Conservation (phyloP, 2,888 invertebrate species). For the Phortica magna region DNA sequence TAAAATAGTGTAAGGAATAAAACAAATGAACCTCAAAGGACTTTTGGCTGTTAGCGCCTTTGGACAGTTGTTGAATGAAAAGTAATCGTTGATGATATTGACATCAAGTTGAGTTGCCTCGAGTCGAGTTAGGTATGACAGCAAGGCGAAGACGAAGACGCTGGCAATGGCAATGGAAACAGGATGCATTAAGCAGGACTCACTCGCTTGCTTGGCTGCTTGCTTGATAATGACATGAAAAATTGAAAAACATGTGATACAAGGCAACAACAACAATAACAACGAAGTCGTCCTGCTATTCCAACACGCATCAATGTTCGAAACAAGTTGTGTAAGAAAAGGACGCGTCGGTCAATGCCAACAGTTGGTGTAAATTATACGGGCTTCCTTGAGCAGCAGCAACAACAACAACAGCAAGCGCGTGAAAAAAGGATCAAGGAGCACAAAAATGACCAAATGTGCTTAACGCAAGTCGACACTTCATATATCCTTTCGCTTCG, state of each 20-base stretch:
- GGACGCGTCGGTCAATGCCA: conserved; percentile 41
- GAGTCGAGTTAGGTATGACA: neutral
- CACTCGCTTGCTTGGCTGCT: conserved; percentile 26
- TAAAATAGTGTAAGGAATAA: neutral
- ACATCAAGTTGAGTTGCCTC: conserved; percentile 34
- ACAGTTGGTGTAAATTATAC: conserved; percentile 47
- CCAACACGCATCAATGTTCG: neutral
- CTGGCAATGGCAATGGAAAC: no score
- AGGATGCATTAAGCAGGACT: conserved; percentile 24
- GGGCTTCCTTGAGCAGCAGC: conserved; percentile 1
- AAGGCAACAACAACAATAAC: neutral
- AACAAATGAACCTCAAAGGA: conserved; percentile 10
- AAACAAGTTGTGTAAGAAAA: conserved; percentile 26
- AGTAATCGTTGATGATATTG: conserved; percentile 39
- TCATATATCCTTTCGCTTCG: conserved; percentile 33
- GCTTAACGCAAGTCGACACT: conserved; percentile 43
- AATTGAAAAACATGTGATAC: conserved; percentile 30
- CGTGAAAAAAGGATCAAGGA: conserved; percentile 10
- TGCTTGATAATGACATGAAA: conserved; percentile 44
- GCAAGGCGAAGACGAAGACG: no score
- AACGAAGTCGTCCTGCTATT: neutral
- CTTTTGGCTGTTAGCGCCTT: neutral
- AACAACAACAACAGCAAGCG: conserved; percentile 1
- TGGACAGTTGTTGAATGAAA: neutral
- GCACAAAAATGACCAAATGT: conserved; percentile 40